phyloP scores from a whole-genome alignment of 2,888 invertebrate species.

The Xanthostigma xanthostigma region DNA sequence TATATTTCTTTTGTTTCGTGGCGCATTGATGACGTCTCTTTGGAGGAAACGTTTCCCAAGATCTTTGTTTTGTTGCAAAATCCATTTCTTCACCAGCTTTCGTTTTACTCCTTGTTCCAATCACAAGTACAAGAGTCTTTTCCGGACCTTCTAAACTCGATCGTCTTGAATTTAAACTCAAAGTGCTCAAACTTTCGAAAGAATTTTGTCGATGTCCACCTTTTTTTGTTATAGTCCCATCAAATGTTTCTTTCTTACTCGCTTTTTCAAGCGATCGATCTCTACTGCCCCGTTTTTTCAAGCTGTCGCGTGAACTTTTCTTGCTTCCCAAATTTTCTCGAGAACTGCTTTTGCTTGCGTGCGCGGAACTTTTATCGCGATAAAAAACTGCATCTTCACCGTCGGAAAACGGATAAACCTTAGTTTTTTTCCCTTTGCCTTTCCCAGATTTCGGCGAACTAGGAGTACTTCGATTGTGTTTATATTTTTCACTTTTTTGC shows the following conservation, averaged over 20 bases:
- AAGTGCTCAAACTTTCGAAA: slow-evolving; percentile 38
- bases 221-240: not conserved
- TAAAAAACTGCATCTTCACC: slow-evolving; percentile 40
- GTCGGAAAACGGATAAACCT: slow-evolving; percentile 39
- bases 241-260: not conserved
- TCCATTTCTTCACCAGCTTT: slow-evolving; percentile 7
- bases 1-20: not conserved
- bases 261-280: not conserved
- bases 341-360: not conserved
- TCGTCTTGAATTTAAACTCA: slow-evolving; percentile 34
- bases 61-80: slow-evolving; percentile 41
- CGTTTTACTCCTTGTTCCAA: slow-evolving; percentile 20
- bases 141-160: slow-evolving; percentile 34
- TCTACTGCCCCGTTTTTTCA: too few relatives aligned
- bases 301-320: too few relatives aligned
- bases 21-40: slow-evolving; percentile 19
- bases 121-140: slow-evolving; percentile 38
- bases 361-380: slow-evolving; percentile 22
- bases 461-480: slow-evolving; percentile 3
- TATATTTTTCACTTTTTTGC: slow-evolving; percentile 1
- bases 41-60: slow-evolving; percentile 48
- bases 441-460: slow-evolving; percentile 14
- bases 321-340: not conserved
- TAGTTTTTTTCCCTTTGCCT: slow-evolving; percentile 18
- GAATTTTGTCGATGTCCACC: slow-evolving; percentile 25